Evolutionary conservation across 2,888 invertebrate species (phyloP).

Genomic region (Phasia obesa): DNA sequence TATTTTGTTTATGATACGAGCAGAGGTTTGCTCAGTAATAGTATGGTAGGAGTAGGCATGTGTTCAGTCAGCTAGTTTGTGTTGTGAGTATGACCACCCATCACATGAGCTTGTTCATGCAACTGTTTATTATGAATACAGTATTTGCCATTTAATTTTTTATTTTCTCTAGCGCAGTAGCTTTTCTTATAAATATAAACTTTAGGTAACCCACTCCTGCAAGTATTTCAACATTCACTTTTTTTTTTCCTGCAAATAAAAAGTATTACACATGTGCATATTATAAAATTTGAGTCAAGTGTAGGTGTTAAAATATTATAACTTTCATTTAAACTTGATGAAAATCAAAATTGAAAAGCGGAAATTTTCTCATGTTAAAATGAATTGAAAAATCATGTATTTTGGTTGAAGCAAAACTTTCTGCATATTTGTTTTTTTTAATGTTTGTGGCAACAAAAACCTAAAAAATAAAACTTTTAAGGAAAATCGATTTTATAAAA

Average conservation of each 20-base stretch:
- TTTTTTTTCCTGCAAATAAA: slow-evolving; percentile 15
- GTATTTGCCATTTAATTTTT: no score
- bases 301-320: slow-evolving; percentile 53
- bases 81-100: no score
- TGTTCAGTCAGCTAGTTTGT: no score
- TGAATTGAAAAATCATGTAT: slow-evolving; percentile 35
- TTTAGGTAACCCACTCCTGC: slow-evolving; percentile 12
- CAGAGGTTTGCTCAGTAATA: no score
- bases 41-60: no score
- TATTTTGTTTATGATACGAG: no score
- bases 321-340: slow-evolving; percentile 40
- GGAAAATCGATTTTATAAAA: slow-evolving; percentile 52
- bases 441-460: not conserved
- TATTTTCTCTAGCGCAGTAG: no score
- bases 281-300: slow-evolving; percentile 5
- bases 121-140: no score
- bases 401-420: not conserved
- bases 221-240: slow-evolving; percentile 30
- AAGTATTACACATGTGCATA: slow-evolving; percentile 12
- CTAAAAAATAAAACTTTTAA: not conserved
- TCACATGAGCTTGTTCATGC: no score
- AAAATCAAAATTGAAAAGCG: slow-evolving; percentile 48
- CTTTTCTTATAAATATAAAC: not conserved
- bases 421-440: slow-evolving; percentile 14
- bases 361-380: slow-evolving; percentile 36